Conservation (phyloP, 2,888 invertebrate genomes). For the Tortricodes alternella region DNA sequence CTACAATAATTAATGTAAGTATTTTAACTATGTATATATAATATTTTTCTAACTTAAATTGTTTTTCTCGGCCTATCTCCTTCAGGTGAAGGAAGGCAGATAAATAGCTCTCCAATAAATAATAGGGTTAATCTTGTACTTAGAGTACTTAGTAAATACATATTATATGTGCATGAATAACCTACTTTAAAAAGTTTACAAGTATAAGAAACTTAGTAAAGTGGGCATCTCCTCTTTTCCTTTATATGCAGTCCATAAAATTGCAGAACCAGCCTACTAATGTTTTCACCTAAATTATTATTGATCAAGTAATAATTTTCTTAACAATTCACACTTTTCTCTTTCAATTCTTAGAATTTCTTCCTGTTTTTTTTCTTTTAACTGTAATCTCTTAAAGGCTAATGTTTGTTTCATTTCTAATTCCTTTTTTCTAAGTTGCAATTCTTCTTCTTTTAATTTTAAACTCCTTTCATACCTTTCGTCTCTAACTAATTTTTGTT, state of each 20-base stretch:
- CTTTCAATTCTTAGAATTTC: conserved; percentile 62
- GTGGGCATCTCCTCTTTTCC: not conserved
- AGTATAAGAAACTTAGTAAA: no score
- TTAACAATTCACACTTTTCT: conserved; percentile 61
- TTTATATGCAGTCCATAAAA: not conserved
- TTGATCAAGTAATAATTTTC: conserved; percentile 51
- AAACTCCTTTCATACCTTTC: conserved; percentile 61
- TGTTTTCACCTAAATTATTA: conserved; percentile 33
- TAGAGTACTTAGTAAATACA: no score
- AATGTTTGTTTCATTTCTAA: conserved; percentile 62
- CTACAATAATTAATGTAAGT: not conserved
- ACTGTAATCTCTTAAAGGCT: conserved; percentile 58
- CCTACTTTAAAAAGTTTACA: no score
- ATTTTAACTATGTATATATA: no score
- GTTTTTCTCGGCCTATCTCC: no score
- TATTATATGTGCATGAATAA: no score
- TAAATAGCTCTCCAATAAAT: no score
- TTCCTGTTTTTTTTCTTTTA: conserved; percentile 63
- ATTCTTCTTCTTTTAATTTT: conserved; percentile 59
- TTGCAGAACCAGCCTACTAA: not conserved
- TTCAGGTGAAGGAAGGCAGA: no score
- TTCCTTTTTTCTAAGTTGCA: conserved; percentile 58
- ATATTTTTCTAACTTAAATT: no score
- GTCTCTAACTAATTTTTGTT: conserved; percentile 55
- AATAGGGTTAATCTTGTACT: no score